Base-by-base conservation (phyloP, 2,888 invertebrate species). In the Scotopteryx bipunctaria region DNA sequence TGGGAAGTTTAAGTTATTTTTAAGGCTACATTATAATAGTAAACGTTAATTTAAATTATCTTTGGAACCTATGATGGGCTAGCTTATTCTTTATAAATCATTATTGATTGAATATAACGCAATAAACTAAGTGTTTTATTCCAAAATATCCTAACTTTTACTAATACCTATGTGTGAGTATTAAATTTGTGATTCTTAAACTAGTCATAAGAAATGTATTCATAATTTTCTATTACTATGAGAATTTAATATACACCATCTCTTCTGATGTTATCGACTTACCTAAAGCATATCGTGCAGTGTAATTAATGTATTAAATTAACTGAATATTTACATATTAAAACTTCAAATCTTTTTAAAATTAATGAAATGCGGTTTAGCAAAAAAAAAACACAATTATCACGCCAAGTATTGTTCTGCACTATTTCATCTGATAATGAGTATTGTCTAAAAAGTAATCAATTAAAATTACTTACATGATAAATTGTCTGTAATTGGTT, bases 201-300 rank as follows among this genome's bases (percentile, higher is more conserved):
- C 61, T 86, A 86, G 73, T 71, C 63, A 35, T 86, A 88, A 87
- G 83, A 83, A 87, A 85, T 83, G 75, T 85, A 89, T 82, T 83
- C 76, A 86, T 87, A 88, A n/a, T 88, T 89, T 89, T 88, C 83
- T 85, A 86, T 82, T 82, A 84, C 77, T 56, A 59, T 54, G 72
- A 80, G 73, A 84, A 79, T 81, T 81, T 76, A 81, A 73, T 81
- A 83, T 82, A 81, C 76, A 81, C 73, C 66, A 76, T 66, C 71
- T 81, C 78, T 80, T 81, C 80, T 77, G 76, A 79, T 73, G 66
- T 69, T 67, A 75, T 67, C 61, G 76, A 78, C 77, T 78, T 82
- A 81, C 79, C 78, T 80, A 76, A 47, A 35, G 37, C 64, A 67
- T 73, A 71, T 61, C 57, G 69, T 71, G 63, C 61, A 69, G 65